Evolutionary conservation across 2,797 vertebrate genomes (phyloP), one percentile per base, ranked within the genome.

Genomic region (Catharus ustulatus): DNA sequence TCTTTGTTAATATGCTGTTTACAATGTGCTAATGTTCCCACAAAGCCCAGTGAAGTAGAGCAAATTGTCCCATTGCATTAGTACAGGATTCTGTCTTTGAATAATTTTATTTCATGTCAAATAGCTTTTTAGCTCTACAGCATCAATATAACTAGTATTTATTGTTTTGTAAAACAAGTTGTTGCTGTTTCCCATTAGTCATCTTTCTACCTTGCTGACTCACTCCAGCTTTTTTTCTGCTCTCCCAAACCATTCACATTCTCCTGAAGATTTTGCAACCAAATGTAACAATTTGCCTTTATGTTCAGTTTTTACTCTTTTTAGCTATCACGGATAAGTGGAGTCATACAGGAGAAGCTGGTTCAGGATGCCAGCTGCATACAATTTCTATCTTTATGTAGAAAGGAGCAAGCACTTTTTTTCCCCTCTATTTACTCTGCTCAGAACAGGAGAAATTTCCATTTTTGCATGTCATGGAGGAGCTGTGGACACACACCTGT

Each of bases 81-180:
- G 72, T 79, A 67, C 72, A 27, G 52, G 43, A 63, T 79, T 94
- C 84, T 95, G 83, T 58, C 64, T 95, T 94, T 95, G 91, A 96
- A 95, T 95, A 77, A 68, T 68, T 68, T 80, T 58, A 14, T 57
- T 97, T 97, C 63, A 79, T 71, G 85, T 97, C 97, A 94, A 94
- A 84, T 87, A 77, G 66, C 64, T 96, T 88, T 97, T 95, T 80
- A 23, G 43, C 69, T 94, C 91, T 88, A 78, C 79, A 87, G 94
- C 91, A 84, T 87, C 86, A 64, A 5, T 78, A 71, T 94, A 95
- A 96, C 84, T 90, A 73, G 89, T 94, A 92, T 96, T 95, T 97
- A 95, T 93, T 84, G n/a, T 96, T 97, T 95, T 93, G 83, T 90
- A 95, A 87, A 97, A 95, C 82, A 94, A 89, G 86, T 97, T 95